phyloP scores from a whole-genome alignment of 2,888 invertebrate species.

The Perizoma flavofasciatum region DNA sequence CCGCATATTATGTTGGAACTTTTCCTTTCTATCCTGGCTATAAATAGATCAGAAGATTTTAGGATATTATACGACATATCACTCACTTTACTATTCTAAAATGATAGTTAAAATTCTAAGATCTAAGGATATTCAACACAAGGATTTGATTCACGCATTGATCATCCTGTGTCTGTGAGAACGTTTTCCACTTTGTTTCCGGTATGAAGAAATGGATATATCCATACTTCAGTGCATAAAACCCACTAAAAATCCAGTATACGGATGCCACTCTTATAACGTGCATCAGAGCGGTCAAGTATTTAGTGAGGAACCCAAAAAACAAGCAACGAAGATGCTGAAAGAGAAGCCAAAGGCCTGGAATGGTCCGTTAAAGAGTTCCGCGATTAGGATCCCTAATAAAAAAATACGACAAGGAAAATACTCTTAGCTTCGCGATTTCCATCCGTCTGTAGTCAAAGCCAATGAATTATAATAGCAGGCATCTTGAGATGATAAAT shows the following conservation, averaged over 20 bases:
- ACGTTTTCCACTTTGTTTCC: conserved; percentile 64
- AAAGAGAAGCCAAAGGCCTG: conserved; percentile 52
- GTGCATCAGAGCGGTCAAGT: conserved; percentile 47
- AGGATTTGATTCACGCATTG: background rate
- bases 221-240: conserved; percentile 44
- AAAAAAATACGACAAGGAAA: conserved; percentile 59
- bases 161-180: conserved; percentile 54
- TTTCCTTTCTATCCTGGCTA: too few relatives aligned
- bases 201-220: conserved; percentile 56
- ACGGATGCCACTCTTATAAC: conserved; percentile 52
- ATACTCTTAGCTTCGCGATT: too few relatives aligned
- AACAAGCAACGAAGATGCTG: conserved; percentile 1
- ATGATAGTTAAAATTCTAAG: too few relatives aligned
- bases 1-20: too few relatives aligned
- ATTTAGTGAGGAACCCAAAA: conserved; percentile 39
- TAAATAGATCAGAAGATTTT: too few relatives aligned
- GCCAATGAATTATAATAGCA: too few relatives aligned
- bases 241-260: conserved; percentile 42
- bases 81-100: too few relatives aligned
- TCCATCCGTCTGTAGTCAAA: too few relatives aligned
- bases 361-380: conserved; percentile 57
- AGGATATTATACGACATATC: too few relatives aligned
- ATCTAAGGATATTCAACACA: too few relatives aligned
- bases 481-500: too few relatives aligned
- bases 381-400: conserved; percentile 54